These are phyloP conservation scores for Spermophilus dauricus DNA, from an alignment of 2,113 vertebrate species.

Conservation along the genomic window DNA sequence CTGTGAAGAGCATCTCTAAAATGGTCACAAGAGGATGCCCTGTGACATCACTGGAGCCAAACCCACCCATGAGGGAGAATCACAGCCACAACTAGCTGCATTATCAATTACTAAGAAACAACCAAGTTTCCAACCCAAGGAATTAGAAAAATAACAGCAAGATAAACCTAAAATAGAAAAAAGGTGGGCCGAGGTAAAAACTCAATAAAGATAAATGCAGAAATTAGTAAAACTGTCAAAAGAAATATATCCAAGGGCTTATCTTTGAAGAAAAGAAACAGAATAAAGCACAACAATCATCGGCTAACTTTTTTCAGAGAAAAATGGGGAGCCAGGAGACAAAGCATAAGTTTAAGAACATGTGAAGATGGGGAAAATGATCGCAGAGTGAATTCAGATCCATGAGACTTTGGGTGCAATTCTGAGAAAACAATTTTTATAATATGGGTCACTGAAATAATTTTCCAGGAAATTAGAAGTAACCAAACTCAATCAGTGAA, in stretches of 20 bases:
- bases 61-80: neutral
- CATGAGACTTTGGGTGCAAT: neutral
- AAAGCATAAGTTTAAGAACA: neutral
- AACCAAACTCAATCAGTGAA: neutral
- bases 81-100: neutral
- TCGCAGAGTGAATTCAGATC: neutral
- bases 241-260: neutral
- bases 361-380: neutral
- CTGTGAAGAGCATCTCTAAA: neutral
- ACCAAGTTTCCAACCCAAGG: neutral
- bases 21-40: neutral
- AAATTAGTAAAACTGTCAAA: neutral
- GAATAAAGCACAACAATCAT: neutral
- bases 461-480: neutral
- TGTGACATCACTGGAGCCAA: neutral
- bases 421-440: neutral
- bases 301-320: neutral
- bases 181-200: no score
- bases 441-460: neutral
- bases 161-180: neutral
- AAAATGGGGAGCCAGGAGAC: neutral
- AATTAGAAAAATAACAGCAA: neutral
- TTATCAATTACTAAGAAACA: neutral
- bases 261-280: neutral
- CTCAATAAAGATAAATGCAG: neutral